Conservation (phyloP, 2,797 vertebrate genomes). For the Champsocephalus esox region DNA sequence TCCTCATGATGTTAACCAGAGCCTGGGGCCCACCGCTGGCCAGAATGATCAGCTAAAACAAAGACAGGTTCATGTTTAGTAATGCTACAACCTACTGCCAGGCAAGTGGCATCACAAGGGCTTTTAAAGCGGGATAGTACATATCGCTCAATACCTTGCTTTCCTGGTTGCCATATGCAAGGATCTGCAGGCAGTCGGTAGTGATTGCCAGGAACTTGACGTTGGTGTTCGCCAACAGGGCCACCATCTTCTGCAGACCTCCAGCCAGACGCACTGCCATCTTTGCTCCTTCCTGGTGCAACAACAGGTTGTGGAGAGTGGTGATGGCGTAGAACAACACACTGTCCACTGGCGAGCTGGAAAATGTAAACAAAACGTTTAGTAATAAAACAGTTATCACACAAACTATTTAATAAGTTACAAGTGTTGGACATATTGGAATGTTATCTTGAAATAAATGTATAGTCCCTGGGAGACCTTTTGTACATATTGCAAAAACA, state of each 20-base stretch:
- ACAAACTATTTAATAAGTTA: neutral
- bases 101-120: neutral
- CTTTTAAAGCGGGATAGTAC: too few relatives aligned
- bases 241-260: constrained; percentile 99
- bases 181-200: constrained; percentile 98
- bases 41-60: constrained; percentile 93
- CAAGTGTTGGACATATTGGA: neutral
- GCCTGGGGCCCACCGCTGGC: constrained; percentile 98
- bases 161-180: constrained; percentile 99
- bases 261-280: constrained; percentile 98
- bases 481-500: neutral
- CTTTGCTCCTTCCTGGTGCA: constrained; percentile 99
- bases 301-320: constrained; percentile 96
- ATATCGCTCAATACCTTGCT: constrained; percentile 91
- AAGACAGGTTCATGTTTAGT: constrained; percentile 21
- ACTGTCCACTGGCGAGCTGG: constrained; percentile 96
- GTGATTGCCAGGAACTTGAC: constrained; percentile 99
- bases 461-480: neutral
- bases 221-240: constrained; percentile 97
- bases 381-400: neutral
- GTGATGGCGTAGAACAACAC: constrained; percentile 99
- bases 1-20: constrained; percentile 99
- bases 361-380: neutral
- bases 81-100: neutral
- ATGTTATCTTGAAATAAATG: neutral